phyloP scores from a whole-genome alignment of 2,797 vertebrate genomes.

The Rhinogobio ventralis region DNA sequence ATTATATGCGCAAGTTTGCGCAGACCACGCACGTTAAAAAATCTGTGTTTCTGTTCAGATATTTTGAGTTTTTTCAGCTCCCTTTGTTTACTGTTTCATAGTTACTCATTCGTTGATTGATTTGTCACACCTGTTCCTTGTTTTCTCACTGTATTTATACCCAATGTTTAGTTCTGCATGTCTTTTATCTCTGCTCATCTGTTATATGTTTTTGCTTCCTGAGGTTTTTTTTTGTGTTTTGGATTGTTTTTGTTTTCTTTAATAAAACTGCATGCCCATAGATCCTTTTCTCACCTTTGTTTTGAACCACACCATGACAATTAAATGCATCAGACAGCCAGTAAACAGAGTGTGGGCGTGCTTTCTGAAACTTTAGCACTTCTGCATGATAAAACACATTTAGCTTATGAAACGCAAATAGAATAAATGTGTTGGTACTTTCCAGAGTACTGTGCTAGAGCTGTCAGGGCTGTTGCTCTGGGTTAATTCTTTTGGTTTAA shows the following conservation, averaged over 20 bases:
- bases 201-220: not conserved
- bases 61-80: not conserved
- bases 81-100: not conserved
- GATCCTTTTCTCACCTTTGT: not conserved
- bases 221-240: not conserved
- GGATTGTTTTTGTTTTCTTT: not conserved
- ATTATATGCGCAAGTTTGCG: too few relatives aligned
- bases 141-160: not conserved
- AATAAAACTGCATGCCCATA: not conserved
- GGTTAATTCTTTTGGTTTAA: slow-evolving; percentile 65
- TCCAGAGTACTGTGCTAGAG: not conserved
- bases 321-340: not conserved
- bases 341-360: not conserved
- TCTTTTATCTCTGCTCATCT: not conserved
- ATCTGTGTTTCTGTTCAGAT: not conserved
- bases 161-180: not conserved
- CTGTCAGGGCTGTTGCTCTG: slow-evolving; percentile 14
- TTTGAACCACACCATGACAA: not conserved
- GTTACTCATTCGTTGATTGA: not conserved
- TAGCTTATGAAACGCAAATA: not conserved
- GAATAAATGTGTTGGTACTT: not conserved
- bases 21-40: too few relatives aligned
- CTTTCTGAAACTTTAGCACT: not conserved
- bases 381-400: not conserved
- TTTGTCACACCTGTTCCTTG: not conserved